Conservation (phyloP, 2,113 vertebrate species). For the Macrotis lagotis region DNA sequence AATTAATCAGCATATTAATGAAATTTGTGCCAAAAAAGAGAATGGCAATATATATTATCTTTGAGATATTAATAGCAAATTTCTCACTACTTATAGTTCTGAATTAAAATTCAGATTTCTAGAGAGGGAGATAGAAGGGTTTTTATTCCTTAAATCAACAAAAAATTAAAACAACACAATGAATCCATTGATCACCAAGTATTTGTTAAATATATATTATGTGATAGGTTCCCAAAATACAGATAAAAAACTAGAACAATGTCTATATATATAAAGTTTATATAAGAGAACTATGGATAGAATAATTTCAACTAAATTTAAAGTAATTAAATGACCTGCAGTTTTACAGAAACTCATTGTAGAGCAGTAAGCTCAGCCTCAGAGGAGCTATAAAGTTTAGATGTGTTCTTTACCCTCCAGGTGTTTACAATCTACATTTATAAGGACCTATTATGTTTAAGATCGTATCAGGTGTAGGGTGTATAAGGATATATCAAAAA, state of each 20-base stretch:
- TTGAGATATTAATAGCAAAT: slow-evolving; percentile 9
- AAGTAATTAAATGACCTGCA: background rate
- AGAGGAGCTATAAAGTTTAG: background rate
- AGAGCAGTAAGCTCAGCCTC: background rate
- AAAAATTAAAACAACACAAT: background rate
- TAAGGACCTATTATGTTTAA: background rate
- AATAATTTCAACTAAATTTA: background rate
- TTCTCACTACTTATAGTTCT: slow-evolving; percentile 18
- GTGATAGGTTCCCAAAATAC: background rate
- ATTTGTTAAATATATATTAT: background rate
- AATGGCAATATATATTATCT: slow-evolving; percentile 12
- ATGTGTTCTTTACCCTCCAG: background rate
- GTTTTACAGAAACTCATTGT: background rate
- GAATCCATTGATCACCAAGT: background rate
- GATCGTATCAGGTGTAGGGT: background rate
- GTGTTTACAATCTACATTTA: background rate
- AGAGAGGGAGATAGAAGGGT: background rate
- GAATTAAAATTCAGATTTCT: slow-evolving; percentile 57
- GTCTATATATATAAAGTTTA: background rate
- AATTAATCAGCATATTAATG: slow-evolving; percentile 35
- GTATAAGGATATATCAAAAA: background rate
- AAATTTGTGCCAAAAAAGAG: slow-evolving; percentile 20
- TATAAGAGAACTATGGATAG: background rate
- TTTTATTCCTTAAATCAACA: background rate
- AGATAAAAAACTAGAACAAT: background rate